phyloP scores from a whole-genome alignment of 2,797 vertebrate species.

The Sebastes trivittatus region DNA sequence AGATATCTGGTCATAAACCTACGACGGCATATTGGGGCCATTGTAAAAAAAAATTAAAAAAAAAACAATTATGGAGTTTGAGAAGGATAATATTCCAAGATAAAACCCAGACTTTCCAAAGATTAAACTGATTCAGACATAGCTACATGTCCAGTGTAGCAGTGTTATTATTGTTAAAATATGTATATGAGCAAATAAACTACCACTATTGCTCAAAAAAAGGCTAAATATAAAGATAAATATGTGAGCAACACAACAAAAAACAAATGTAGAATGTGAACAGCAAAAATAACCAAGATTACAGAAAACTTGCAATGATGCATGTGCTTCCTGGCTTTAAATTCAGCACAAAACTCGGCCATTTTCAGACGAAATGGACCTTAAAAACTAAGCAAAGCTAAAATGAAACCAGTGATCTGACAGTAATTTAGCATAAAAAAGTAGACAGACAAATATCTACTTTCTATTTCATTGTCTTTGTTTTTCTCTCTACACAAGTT shows the following conservation, averaged over 20 bases:
- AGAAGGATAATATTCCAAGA: no score
- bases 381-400: neutral
- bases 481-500: neutral
- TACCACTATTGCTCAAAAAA: neutral
- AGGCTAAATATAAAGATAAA: rapidly evolving
- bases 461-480: neutral
- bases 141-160: no score
- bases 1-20: neutral
- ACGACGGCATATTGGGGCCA: no score
- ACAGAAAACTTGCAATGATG: neutral
- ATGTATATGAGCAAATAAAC: neutral
- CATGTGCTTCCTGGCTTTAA: neutral
- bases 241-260: neutral
- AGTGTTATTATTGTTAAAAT: no score
- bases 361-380: neutral
- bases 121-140: no score
- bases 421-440: neutral
- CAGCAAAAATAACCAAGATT: neutral
- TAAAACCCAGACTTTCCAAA: no score
- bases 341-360: neutral
- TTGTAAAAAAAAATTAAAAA: no score
- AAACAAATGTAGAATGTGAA: neutral
- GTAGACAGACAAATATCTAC: neutral
- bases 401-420: neutral
- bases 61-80: no score